Evolutionary conservation across 2,113 vertebrate species (phyloP), one percentile per base, ranked within the genome.

Genomic region (Podilymbus podiceps): DNA sequence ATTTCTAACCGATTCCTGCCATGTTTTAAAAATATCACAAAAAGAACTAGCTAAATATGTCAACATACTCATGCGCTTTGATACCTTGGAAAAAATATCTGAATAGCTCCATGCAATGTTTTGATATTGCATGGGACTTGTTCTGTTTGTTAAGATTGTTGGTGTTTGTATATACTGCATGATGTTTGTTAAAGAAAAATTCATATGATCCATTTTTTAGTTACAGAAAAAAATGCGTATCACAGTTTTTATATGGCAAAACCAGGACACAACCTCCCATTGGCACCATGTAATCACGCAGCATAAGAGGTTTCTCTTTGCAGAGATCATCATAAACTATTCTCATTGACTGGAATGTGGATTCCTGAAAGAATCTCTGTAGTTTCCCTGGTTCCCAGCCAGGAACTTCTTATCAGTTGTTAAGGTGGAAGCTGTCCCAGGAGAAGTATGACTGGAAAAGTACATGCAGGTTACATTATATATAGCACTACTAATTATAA

Each of bases 241-340:
- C 4, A 5, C 9, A 4, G 9, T 31, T 93, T 49, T 68, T 55
- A 5, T 9, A 28, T 5, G 12, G 7, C 9, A 60, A n/a, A 79
- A 64, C 11, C 23, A 14, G 47, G 33, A 58, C 71, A 35, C 16
- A 5, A 4, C 49, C 1, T 86, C 10, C 28, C 11, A 4, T 12
- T 63, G n/a, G 42, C 12, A n/a, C 10, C 24, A 17, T 7, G 12
- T 21, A 46, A 58, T n/a, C 18, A 15, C 0, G 0, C 9, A 9
- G 22, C 38, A 50, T 38, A 53, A 63, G 20, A 27, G 24, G 23
- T 35, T 28, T 28, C 5, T 44, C 25, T 76, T 50, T 66, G 21
- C 21, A 46, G n/a, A 14, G 11, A 6, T 42, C 14, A 11, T 8
- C 1, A 4, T 18, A 28, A 78, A 3, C 6, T 27, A 1, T 23